These are phyloP conservation scores for Rhorus exstirpatorius DNA, from an alignment of 2,888 invertebrate genomes.

Conservation along the genomic window DNA sequence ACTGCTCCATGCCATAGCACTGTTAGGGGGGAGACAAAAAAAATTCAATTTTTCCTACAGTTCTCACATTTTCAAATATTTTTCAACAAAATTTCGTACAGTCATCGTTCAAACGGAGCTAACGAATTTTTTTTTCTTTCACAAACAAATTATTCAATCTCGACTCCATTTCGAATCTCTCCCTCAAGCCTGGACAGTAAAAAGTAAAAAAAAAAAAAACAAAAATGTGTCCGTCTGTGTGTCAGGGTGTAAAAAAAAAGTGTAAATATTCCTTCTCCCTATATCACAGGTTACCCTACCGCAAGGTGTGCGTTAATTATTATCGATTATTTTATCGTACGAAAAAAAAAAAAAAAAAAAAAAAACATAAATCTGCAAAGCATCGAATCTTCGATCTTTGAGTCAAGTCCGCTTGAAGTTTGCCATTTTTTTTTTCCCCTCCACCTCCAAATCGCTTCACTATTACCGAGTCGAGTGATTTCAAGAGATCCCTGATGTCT, in stretches of 20 bases:
- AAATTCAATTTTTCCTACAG: no score
- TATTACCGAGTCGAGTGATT: conserved; percentile 59
- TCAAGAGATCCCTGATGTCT: conserved; percentile 71
- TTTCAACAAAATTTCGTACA: no score
- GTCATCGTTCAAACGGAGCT: no score
- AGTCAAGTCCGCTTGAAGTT: conserved; percentile 67
- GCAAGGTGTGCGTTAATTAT: conserved; percentile 79
- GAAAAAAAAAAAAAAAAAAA: conserved; percentile 60
- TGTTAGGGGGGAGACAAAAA: no score
- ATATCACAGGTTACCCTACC: conserved; percentile 85
- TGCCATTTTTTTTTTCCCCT: conserved; percentile 28
- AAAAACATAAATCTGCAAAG: conserved; percentile 45
- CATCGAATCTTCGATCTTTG: conserved; percentile 71
- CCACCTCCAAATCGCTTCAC: conserved; percentile 19
- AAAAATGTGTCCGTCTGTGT: conserved; percentile 37
- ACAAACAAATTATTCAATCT: no score
- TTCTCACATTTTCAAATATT: no score
- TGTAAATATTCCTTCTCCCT: conserved; percentile 74
- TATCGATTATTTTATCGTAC: conserved; percentile 69
- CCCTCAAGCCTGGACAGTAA: no score
- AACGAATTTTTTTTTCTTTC: no score
- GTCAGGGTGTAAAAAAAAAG: conserved; percentile 57
- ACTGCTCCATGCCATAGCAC: no score
- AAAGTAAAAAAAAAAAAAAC: conserved; percentile 7
- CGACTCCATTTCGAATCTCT: no score